Evolutionary conservation across 1,140 invertebrate genomes (phyloP), one percentile per base, ranked within the genome.

Genomic region (Panagrolaimus sp.): DNA sequence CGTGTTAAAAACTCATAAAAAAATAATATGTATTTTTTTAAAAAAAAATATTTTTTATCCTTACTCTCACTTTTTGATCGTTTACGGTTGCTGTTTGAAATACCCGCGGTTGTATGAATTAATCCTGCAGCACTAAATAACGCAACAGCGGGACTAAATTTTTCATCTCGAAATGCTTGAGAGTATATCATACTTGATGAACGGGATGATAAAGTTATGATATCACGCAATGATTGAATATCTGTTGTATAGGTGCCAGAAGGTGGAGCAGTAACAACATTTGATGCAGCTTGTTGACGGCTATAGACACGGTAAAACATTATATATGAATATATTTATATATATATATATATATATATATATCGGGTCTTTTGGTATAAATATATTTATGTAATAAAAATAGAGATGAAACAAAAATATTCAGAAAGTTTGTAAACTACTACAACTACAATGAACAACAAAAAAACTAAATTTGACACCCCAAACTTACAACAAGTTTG

Each of bases 121-220:
- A 78, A 64, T 46, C 77, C 77, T 32, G 77, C 77, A 10, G 77
- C 77, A 17, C 71, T 70, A 63, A 78, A 78, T 12, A 78, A 67
- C 15, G 77, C 77, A 44, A 78, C 77, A 43, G 77, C 77, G 10
- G 77, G 77, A 62, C 69, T 74, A 73, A 74, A 78, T 63, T 73
- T 65, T 69, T 78, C 77, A 62, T 74, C 68, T 43, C 73, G 73
- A 63, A 78, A 79, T 26, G 78, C 73, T 71, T 76, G 74, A 28
- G 74, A 69, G 68, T 71, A 76, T 44, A 76, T 76, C 74, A 76
- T 76, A 43, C 52, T 71, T 55, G 63, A 65, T 46, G 47, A 63
- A n/a, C 32, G 48, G 32, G 67, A 26, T 58, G 17, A 48, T 43
- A 67, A 28, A 21, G 62, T 44, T 47, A 58, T 38, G 12, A 24